Percentiles rank a stretch among this genome's conserved stretches.
Evolutionary conservation across 2,113 vertebrate genomes (phyloP).

Genomic region (Odontesthes bonariensis): DNA sequence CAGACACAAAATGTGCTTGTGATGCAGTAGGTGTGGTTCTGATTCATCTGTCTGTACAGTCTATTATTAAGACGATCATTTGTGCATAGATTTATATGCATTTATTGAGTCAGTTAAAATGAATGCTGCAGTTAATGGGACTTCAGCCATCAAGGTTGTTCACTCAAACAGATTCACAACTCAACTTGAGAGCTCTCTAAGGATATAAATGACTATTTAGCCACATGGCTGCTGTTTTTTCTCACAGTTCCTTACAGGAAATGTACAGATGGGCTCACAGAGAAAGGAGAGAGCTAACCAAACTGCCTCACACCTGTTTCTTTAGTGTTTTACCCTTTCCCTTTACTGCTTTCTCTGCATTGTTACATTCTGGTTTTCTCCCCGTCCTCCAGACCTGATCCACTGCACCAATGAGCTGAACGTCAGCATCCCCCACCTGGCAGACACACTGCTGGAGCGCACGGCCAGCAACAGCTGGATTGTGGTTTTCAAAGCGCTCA

Average conservation of each 20-base stretch:
- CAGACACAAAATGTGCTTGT: conserved; percentile 23
- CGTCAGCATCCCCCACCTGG: conserved; percentile 92
- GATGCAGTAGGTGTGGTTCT: conserved; percentile 11
- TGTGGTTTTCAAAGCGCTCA: conserved; percentile 97
- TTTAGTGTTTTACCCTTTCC: neutral
- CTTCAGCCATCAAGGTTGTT: conserved; percentile 23
- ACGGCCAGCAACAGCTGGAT: conserved; percentile 95
- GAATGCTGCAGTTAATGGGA: conserved; percentile 36
- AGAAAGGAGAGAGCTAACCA: too few relatives aligned
- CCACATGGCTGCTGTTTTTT: conserved; percentile 18
- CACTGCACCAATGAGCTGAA: conserved; percentile 96
- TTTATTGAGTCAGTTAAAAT: conserved; percentile 44
- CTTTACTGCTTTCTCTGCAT: neutral
- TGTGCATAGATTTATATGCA: conserved; percentile 42
- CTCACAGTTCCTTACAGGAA: conserved; percentile 6
- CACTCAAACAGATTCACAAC: conserved; percentile 33
- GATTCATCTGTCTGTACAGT: conserved; percentile 31
- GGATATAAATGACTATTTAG: conserved; percentile 30
- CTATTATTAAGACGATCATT: conserved; percentile 51
- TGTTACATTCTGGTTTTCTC: conserved; percentile 7
- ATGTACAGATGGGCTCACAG: neutral
- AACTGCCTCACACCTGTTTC: neutral
- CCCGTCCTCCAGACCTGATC: conserved; percentile 87
- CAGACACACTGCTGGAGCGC: conserved; percentile 91
- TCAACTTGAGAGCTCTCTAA: conserved; percentile 15